Percentiles rank a stretch among this genome's conserved stretches.
Evolutionary conservation across 2,888 invertebrate species (phyloP).

Genomic region (Periphyllus acericola): DNA sequence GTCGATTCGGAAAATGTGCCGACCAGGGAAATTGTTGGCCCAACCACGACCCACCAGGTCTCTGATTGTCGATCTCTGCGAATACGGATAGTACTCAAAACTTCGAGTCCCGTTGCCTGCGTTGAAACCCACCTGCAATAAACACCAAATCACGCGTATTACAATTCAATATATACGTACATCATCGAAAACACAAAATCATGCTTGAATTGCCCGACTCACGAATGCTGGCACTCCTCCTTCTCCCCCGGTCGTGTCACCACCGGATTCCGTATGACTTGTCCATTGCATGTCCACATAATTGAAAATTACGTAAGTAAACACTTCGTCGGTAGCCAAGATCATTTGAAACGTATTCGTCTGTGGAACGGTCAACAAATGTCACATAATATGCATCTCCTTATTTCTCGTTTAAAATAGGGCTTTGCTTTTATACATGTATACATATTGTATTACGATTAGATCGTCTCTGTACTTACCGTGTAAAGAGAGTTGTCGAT

Average conservation of each 20-base stretch:
- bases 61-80: constrained; percentile 84
- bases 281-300: constrained; percentile 92
- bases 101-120: constrained; percentile 93
- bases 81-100: constrained; percentile 90
- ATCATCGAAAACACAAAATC: background rate
- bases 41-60: constrained; percentile 86
- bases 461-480: constrained; percentile 68
- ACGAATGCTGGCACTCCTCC: constrained; percentile 89
- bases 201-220: constrained; percentile 68
- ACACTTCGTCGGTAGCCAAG: constrained; percentile 90
- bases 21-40: constrained; percentile 87
- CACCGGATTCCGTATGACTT: constrained; percentile 89
- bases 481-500: constrained; percentile 80
- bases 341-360: constrained; percentile 97
- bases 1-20: constrained; percentile 94
- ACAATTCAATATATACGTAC: background rate
- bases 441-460: too few species aligned
- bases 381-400: background rate
- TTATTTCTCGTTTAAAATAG: too few species aligned
- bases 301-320: constrained; percentile 95
- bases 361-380: constrained; percentile 69
- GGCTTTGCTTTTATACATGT: too few species aligned
- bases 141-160: constrained; percentile 63
- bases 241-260: constrained; percentile 86
- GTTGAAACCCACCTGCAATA: constrained; percentile 89